Conservation (phyloP, 2,113 vertebrate genomes). For the Neoarius graeffei region DNA sequence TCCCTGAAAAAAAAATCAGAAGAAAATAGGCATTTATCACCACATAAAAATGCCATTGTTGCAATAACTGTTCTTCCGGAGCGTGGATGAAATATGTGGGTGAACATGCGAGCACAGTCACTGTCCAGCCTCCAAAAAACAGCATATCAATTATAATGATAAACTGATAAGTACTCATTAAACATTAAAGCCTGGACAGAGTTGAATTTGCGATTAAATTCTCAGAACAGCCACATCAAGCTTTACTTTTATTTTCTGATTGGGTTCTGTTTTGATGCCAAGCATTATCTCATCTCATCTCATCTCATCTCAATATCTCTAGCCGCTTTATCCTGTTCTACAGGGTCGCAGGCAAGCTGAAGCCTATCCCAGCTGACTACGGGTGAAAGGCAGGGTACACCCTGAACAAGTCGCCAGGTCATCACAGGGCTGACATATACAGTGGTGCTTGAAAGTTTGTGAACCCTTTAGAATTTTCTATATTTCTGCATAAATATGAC, state of each 20-base stretch:
- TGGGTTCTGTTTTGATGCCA: constrained; percentile 21
- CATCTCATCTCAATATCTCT: too few relatives aligned
- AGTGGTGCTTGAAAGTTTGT: too few relatives aligned
- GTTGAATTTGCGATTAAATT: constrained; percentile 1
- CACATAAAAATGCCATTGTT: constrained; percentile 11
- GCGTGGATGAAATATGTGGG: background rate
- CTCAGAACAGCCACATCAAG: constrained; percentile 1
- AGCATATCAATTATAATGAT: background rate
- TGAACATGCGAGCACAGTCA: background rate
- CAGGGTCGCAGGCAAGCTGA: too few relatives aligned
- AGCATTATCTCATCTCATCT: too few relatives aligned
- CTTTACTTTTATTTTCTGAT: background rate
- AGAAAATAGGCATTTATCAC: background rate
- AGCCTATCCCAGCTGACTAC: too few relatives aligned
- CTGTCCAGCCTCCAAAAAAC: background rate
- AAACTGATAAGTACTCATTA: background rate
- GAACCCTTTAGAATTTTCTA: too few relatives aligned
- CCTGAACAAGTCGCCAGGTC: too few relatives aligned
- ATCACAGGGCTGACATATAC: too few relatives aligned
- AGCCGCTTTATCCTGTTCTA: too few relatives aligned
- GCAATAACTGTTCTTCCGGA: constrained; percentile 17
- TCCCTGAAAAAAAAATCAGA: constrained; percentile 12
- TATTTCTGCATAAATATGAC: too few relatives aligned
- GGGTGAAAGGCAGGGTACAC: too few relatives aligned
- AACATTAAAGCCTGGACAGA: background rate